phyloP scores from a whole-genome alignment of 2,888 invertebrate species.

The Watsonalla binaria region DNA sequence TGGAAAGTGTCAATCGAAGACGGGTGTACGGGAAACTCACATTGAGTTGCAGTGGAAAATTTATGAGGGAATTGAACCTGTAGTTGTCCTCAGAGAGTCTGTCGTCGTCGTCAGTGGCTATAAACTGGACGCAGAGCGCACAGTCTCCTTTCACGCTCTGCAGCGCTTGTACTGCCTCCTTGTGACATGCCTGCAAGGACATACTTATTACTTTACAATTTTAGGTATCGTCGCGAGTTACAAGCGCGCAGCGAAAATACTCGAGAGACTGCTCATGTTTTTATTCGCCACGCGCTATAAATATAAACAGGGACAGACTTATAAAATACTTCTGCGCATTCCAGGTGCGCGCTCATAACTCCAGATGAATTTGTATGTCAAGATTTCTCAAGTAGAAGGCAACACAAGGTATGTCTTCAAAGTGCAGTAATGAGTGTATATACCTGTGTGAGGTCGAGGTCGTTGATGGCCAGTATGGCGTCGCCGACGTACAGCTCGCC shows the following conservation, averaged over 20 bases:
- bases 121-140: conserved; percentile 86
- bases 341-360: too few relatives aligned
- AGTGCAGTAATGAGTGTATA: neutral
- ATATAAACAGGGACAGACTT: too few relatives aligned
- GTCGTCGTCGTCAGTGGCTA: conserved; percentile 85
- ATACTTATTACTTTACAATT: neutral
- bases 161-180: conserved; percentile 88
- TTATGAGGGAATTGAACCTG: conserved; percentile 34
- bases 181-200: conserved; percentile 81
- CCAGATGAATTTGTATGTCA: too few relatives aligned
- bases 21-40: too few relatives aligned
- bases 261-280: too few relatives aligned
- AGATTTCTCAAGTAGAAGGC: too few relatives aligned
- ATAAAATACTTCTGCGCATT: too few relatives aligned
- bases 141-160: conserved; percentile 88
- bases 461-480: conserved; percentile 90
- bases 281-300: too few relatives aligned
- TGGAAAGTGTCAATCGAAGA: neutral
- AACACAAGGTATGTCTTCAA: too few relatives aligned
- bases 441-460: conserved; percentile 85
- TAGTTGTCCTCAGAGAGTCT: conserved; percentile 79
- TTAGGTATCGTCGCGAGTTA: too few relatives aligned
- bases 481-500: conserved; percentile 89
- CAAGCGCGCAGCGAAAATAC: too few relatives aligned
- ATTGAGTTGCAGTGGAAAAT: too few relatives aligned